Evolutionary conservation across 2,797 vertebrate species (phyloP).

Genomic region (Coendou prehensilis): DNA sequence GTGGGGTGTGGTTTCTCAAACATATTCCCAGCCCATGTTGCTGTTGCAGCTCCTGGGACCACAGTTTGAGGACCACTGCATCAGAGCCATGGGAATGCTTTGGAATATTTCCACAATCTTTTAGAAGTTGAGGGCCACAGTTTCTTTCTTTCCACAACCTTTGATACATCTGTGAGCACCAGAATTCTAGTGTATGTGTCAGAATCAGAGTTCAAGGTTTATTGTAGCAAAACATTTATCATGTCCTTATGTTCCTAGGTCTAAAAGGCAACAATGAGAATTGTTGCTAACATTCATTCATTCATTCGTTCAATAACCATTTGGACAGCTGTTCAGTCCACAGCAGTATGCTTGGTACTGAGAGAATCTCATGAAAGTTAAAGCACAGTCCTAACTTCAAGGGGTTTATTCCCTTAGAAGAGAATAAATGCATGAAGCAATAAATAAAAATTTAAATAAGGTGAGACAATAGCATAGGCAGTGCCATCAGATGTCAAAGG

Average conservation of each 20-base stretch:
- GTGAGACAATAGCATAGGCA: neutral
- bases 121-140: neutral
- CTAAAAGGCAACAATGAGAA: slow-evolving; percentile 16
- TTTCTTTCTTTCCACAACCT: neutral
- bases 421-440: slow-evolving; percentile 21
- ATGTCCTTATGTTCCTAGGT: slow-evolving; percentile 3
- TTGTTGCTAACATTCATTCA: neutral
- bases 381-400: slow-evolving; percentile 10
- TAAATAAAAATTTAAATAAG: slow-evolving; percentile 33
- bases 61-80: slow-evolving; percentile 25
- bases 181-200: neutral
- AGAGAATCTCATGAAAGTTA: slow-evolving; percentile 33
- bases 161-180: neutral
- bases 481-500: neutral
- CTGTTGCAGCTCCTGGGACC: neutral
- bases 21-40: neutral
- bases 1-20: neutral
- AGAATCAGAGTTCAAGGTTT: neutral
- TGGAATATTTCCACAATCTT: slow-evolving; percentile 16
- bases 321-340: neutral
- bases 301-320: neutral
- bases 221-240: neutral
- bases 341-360: neutral
- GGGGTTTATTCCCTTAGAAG: slow-evolving; percentile 30
- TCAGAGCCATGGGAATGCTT: neutral